A percentile compares a stretch with the other conserved stretches of the same genome.
Evolutionary conservation across 2,113 vertebrate genomes (phyloP).

Genomic region (Erinaceus europaeus): DNA sequence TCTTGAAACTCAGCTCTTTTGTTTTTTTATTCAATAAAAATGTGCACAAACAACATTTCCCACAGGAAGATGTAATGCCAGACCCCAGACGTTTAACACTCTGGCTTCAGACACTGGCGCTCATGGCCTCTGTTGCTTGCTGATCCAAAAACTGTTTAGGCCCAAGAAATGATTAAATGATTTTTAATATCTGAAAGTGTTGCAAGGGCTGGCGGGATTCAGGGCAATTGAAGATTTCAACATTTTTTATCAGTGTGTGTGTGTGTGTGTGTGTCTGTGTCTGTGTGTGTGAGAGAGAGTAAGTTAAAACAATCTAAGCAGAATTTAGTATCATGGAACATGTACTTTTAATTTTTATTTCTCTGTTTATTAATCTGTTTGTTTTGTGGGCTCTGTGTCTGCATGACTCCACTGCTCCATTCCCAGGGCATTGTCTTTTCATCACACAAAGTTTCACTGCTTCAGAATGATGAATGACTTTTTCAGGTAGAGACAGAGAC

Average conservation of each 20-base stretch:
- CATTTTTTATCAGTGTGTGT: constrained; percentile 58
- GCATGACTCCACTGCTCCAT: too few relatives aligned
- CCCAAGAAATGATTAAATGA: constrained; percentile 80
- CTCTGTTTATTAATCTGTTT: too few relatives aligned
- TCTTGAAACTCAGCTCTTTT: constrained; percentile 77
- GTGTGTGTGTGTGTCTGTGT: constrained; percentile 55
- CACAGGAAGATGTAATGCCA: constrained; percentile 78
- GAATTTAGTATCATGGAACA: constrained; percentile 45
- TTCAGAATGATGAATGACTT: too few relatives aligned
- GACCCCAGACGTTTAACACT: constrained; percentile 81
- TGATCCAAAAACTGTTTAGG: constrained; percentile 72
- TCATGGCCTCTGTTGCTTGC: constrained; percentile 79
- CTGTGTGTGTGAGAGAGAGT: neutral
- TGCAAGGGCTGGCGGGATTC: constrained; percentile 65
- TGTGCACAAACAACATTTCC: constrained; percentile 79
- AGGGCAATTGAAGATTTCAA: constrained; percentile 39
- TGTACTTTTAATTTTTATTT: constrained; percentile 32
- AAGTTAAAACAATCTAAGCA: constrained; percentile 3
- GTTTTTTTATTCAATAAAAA: constrained; percentile 79
- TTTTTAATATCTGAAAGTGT: constrained; percentile 74
- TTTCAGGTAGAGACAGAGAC: too few relatives aligned
- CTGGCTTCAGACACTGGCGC: constrained; percentile 80
- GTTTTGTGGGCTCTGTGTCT: too few relatives aligned
- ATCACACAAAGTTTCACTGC: too few relatives aligned
- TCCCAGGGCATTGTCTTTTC: too few relatives aligned